Evolutionary conservation across 1,140 invertebrate genomes (phyloP), one percentile per base, ranked within the genome.

Genomic region (Conus betulinus): DNA sequence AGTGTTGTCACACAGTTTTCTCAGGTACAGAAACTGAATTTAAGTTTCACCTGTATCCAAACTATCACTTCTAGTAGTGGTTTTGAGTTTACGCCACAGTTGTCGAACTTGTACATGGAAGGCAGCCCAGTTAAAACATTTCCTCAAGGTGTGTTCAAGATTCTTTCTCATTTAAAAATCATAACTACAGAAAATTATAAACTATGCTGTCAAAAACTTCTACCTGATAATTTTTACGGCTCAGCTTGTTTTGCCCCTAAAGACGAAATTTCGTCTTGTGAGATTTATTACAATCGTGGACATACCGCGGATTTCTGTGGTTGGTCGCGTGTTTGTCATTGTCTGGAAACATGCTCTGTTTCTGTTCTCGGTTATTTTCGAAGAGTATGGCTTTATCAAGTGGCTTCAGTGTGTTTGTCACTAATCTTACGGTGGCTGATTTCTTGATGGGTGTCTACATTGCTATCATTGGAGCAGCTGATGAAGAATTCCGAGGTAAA

Each of bases 401-500:
- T n/a, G 71, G 71, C 8, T 76, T 76, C n/a, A n/a, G 25, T 76
- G 71, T 76, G 71, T 76, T 76, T 6, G 71, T 76, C 71, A 76
- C 20, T 23, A 76, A n/a, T 23, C 25, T 76, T 1, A n/a, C 8
- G 3, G n/a, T 76, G 5, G 87, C 88, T 7, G 88, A 87, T 20
- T 86, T 89, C 51, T 79, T 87, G 0, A 89, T 89, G 88, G 88
- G 88, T 7, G n/a, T 84, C 10, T 84, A 84, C n/a, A 27, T 84
- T 51, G 55, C 20, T 6, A n/a, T 84, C 52, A 57, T 60, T 23
- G 55, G 8, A 23, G 25, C 57, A 6, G 83, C 8, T 55, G 52
- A 60, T 23, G 11, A 55, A 20, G 17, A 15, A 20, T 84, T 52
- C 25, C 53, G 17, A 7, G 83, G 83, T n/a, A n/a, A 5, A 20